phyloP scores from a whole-genome alignment of 2,888 invertebrate genomes.

The Drosophila tanythrix region DNA sequence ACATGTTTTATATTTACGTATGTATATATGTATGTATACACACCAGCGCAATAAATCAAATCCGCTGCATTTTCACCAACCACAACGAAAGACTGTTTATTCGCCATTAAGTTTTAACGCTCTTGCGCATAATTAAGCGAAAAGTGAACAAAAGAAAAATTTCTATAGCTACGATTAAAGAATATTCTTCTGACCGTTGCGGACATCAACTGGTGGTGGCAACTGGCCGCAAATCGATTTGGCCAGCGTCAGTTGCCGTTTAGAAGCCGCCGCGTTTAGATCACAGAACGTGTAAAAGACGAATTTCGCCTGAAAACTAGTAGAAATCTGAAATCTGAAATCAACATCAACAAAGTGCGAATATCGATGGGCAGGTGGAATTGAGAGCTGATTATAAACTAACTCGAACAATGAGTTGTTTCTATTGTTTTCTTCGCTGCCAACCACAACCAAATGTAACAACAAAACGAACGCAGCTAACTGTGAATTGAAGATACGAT shows the following conservation, averaged over 20 bases:
- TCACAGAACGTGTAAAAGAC: constrained; percentile 38
- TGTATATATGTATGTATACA: not conserved
- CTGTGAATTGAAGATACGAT: constrained; percentile 56
- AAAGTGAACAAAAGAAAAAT: constrained; percentile 68
- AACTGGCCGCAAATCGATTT: constrained; percentile 64
- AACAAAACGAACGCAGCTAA: constrained; percentile 57
- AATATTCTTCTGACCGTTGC: constrained; percentile 51
- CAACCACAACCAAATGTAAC: constrained; percentile 59
- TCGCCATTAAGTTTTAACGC: constrained; percentile 77
- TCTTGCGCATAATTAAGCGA: constrained; percentile 76
- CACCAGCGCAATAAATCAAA: constrained; percentile 44
- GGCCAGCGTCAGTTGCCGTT: constrained; percentile 77
- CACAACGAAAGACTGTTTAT: constrained; percentile 64
- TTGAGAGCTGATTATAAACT: constrained; percentile 29
- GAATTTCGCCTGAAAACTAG: constrained; percentile 12
- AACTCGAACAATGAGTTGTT: constrained; percentile 44
- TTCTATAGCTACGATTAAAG: constrained; percentile 73
- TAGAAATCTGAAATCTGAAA: constrained; percentile 22
- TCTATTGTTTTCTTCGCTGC: constrained; percentile 29
- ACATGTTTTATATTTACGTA: not conserved
- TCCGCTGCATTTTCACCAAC: constrained; percentile 71
- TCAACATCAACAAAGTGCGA: constrained; percentile 56
- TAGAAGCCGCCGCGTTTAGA: constrained; percentile 74
- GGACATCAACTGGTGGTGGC: constrained; percentile 14
- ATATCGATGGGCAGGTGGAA: constrained; percentile 64